Base-by-base conservation (phyloP, 2,797 vertebrate genomes). In the Sebastes diploproa region DNA sequence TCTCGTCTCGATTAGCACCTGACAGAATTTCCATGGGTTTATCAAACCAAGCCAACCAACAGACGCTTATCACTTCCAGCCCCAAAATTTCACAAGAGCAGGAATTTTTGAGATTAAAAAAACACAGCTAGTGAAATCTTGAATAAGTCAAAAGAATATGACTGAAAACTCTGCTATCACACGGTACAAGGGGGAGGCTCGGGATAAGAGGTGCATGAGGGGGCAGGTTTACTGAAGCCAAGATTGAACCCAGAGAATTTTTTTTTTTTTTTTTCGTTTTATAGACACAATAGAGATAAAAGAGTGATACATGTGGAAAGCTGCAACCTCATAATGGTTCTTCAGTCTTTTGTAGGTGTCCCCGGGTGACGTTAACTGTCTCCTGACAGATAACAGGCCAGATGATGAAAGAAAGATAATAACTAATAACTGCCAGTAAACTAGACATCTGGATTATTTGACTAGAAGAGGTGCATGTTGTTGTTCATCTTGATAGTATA, bases 11-110 rank as follows among this genome's bases (percentile, higher is more conserved):
- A 96, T 96, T 96, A 96, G 94, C 96, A 96, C 95, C 95, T 96
- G 96, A 96, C 95, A 95, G 93, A 95, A 95, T 96, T 96, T 96
- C 96, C 95, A 96, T 93, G 95, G 93, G 82, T 96, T 96, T 96
- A 95, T 96, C 95, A 95, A 94, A 95, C 91, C 88, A 80, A 94
- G 92, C 94, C 92, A 95, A 95, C 92, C 91, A 94, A 90, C 94
- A 93, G 90, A 93, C 93, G 85, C 95, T 96, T 96, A 96, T 96
- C 96, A 88, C 87, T 80, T 77, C 84, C 88, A 88, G 91, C 83
- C 91, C 93, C 91, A 88, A 94, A 95, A 95, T 95, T 96, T 95
- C 95, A 96, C 95, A 95, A 95, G 93, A 95, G 94, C 93, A 94
- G 93, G 94, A 96, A 94, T 95, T 95, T 94, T 91, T 90, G 67